phyloP scores from a whole-genome alignment of 2,797 vertebrate species.

The Cuniculus paca region DNA sequence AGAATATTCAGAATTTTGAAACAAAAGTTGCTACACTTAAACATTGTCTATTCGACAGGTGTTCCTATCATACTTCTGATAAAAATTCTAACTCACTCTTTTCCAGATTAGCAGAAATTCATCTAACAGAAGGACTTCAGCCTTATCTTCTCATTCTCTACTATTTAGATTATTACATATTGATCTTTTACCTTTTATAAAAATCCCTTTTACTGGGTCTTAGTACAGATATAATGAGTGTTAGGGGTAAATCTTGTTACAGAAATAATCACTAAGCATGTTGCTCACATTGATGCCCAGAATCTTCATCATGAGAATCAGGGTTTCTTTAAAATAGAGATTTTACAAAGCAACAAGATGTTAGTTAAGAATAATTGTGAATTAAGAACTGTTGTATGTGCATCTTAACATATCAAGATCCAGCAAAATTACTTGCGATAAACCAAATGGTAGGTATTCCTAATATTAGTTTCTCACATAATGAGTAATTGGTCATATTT shows the following conservation, averaged over 20 bases:
- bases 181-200: background rate
- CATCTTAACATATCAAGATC: background rate
- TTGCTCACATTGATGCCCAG: background rate
- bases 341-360: background rate
- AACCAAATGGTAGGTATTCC: background rate
- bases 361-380: background rate
- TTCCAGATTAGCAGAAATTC: background rate
- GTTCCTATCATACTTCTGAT: background rate
- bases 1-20: background rate
- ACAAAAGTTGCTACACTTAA: background rate
- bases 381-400: background rate
- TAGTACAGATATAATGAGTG: background rate
- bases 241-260: background rate
- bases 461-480: conserved; percentile 24
- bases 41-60: background rate
- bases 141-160: background rate
- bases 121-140: background rate
- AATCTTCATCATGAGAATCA: background rate
- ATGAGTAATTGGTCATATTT: conserved; percentile 41
- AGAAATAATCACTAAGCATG: background rate
- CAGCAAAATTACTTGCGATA: background rate
- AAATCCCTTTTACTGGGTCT: background rate
- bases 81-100: background rate
- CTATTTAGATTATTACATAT: background rate
- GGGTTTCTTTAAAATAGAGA: background rate